phyloP scores from a whole-genome alignment of 2,113 vertebrate genomes.

The Casuarius casuarius region DNA sequence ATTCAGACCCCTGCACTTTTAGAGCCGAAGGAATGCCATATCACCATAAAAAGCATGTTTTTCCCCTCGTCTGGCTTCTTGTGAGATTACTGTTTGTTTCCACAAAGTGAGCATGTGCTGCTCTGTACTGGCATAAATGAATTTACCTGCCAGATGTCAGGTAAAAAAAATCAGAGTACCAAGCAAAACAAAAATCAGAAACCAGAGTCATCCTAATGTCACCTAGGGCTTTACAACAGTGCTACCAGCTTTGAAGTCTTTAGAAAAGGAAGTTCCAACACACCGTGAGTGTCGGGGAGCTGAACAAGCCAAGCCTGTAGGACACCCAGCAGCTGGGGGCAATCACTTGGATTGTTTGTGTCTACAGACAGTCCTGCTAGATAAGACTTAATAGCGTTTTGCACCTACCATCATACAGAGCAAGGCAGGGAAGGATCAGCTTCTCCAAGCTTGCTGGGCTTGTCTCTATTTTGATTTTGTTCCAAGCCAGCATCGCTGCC shows the following conservation, averaged over 20 bases:
- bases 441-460: neutral
- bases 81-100: constrained; percentile 27
- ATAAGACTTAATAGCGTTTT: neutral
- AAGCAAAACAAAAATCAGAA: neutral
- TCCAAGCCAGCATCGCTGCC: neutral
- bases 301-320: neutral
- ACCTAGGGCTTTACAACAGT: neutral
- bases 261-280: neutral
- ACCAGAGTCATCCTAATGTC: neutral
- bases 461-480: neutral
- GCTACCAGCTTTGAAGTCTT: neutral
- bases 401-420: neutral
- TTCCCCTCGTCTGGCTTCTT: neutral
- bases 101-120: neutral
- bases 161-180: neutral
- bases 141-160: neutral
- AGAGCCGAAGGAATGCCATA: neutral
- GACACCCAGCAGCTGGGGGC: neutral
- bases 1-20: neutral
- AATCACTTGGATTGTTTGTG: neutral
- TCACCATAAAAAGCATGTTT: neutral
- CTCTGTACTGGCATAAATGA: neutral
- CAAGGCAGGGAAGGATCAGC: neutral
- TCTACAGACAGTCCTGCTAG: neutral
- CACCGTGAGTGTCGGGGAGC: neutral